Percentiles rank a stretch among this genome's conserved stretches.
Conservation (phyloP, 1,140 invertebrate species). For the Cecropterus lyciades region DNA sequence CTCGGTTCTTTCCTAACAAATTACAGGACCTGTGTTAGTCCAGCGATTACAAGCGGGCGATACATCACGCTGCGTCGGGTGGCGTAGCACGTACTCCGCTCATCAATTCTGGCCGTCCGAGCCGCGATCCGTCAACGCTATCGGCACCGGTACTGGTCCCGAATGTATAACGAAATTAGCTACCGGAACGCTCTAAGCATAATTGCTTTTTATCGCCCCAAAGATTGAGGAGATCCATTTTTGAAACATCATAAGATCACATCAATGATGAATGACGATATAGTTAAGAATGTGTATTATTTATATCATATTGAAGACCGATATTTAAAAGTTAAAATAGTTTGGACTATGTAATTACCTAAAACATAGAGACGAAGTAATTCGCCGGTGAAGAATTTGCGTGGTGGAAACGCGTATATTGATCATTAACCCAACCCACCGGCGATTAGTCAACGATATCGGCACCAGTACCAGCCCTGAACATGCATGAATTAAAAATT, state of each 20-base stretch:
- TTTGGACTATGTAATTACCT: too few species aligned
- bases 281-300: too few species aligned
- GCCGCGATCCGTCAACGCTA: conserved; percentile 74
- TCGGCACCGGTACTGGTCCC: conserved; percentile 53
- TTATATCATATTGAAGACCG: too few species aligned
- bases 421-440: too few species aligned
- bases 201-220: not conserved
- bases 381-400: too few species aligned
- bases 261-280: not conserved
- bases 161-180: conserved; percentile 69
- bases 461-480: too few species aligned
- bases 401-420: too few species aligned
- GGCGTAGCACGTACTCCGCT: conserved; percentile 66
- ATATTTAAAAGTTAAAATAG: too few species aligned
- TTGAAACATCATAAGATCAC: not conserved
- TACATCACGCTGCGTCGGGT: conserved; percentile 63
- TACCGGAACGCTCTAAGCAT: conserved; percentile 25
- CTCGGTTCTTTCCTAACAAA: conserved; percentile 62
- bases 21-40: conserved; percentile 68
- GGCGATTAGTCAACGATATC: too few species aligned
- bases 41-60: conserved; percentile 73
- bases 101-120: conserved; percentile 68
- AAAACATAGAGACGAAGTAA: too few species aligned
- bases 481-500: too few species aligned
- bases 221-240: not conserved